These are phyloP conservation scores for Microplitis demolitor DNA, from an alignment of 1,140 invertebrate genomes.

Conservation along the genomic window DNA sequence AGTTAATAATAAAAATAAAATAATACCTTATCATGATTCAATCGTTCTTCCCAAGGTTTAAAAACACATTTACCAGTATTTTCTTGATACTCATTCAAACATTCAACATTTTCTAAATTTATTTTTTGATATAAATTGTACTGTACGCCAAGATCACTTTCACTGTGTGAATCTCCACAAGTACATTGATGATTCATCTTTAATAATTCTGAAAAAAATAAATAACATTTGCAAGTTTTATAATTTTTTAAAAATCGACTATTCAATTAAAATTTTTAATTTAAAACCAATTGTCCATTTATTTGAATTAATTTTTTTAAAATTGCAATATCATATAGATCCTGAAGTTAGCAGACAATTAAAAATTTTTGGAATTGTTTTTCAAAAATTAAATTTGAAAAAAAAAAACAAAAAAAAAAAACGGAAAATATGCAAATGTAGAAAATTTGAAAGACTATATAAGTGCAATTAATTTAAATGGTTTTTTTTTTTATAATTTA, in stretches of 20 bases:
- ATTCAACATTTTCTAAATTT: slow-evolving; percentile 85
- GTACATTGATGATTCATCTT: slow-evolving; percentile 42
- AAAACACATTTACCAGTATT: slow-evolving; percentile 88
- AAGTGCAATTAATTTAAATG: no score
- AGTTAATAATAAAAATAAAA: neutral
- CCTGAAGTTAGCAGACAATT: no score
- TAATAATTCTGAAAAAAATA: neutral
- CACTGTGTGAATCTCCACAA: slow-evolving; percentile 43
- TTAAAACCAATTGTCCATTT: no score
- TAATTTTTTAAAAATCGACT: neutral
- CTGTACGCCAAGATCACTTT: slow-evolving; percentile 75
- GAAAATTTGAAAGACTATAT: no score
- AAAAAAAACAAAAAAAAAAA: no score
- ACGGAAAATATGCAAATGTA: no score
- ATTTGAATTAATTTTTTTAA: no score
- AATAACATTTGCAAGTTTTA: neutral
- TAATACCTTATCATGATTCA: slow-evolving; percentile 74
- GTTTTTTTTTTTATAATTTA: no score
- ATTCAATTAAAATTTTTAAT: neutral
- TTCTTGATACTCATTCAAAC: slow-evolving; percentile 86
- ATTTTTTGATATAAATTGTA: slow-evolving; percentile 92
- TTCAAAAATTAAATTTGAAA: no score
- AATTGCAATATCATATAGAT: no score
- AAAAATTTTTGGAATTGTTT: no score
- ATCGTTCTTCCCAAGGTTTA: slow-evolving; percentile 87